phyloP scores from a whole-genome alignment of 2,888 invertebrate genomes.

The Melanargia galathea region DNA sequence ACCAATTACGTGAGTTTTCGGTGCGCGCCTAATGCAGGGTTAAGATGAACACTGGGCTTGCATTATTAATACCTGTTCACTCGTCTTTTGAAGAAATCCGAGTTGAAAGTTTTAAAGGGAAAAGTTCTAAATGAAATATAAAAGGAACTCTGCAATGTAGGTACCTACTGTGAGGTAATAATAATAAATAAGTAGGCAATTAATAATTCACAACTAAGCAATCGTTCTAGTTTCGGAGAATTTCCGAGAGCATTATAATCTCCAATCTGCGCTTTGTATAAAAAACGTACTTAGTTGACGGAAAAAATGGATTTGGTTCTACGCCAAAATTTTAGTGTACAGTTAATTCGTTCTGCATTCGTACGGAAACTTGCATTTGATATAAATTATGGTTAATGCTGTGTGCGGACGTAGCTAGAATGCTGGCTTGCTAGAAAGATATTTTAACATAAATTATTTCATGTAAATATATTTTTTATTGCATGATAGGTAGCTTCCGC shows the following conservation, averaged over 20 bases:
- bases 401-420: constrained; percentile 3
- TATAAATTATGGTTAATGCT: constrained; percentile 18
- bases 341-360: constrained; percentile 24
- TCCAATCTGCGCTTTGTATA: constrained; percentile 12
- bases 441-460: too few relatives aligned
- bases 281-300: constrained; percentile 6
- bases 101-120: constrained; percentile 4
- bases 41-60: constrained; percentile 15
- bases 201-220: neutral
- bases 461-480: too few relatives aligned
- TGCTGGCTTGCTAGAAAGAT: too few relatives aligned
- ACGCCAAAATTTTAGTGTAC: constrained; percentile 29
- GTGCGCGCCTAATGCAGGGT: too few relatives aligned
- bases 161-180: neutral
- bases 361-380: constrained; percentile 19
- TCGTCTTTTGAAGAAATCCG: constrained; percentile 5
- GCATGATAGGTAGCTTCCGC: too few relatives aligned
- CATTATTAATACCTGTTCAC: constrained; percentile 20
- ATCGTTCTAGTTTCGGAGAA: too few relatives aligned
- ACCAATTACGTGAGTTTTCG: too few relatives aligned
- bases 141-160: neutral
- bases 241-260: constrained; percentile 8
- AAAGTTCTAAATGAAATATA: too few relatives aligned
- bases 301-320: constrained; percentile 27
- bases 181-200: constrained; percentile 1